Evolutionary conservation across 2,888 invertebrate species (phyloP).

Genomic region (Frankliniella intonsa): DNA sequence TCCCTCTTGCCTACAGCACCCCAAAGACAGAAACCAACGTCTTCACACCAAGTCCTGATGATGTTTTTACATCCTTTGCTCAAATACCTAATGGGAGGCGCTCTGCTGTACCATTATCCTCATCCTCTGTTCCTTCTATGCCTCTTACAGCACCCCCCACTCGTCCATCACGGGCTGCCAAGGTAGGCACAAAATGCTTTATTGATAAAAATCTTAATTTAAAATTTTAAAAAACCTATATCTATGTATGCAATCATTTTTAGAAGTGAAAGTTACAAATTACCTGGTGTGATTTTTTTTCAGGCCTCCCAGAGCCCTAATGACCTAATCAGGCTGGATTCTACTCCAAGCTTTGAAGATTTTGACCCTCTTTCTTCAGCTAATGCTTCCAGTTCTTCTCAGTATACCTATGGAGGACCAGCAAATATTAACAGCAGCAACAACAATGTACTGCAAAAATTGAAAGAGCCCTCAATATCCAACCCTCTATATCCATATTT

Average conservation of each 20-base stretch:
- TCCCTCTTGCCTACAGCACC: slow-evolving; percentile 20
- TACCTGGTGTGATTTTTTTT: background rate
- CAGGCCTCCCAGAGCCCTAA: slow-evolving; percentile 41
- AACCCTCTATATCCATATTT: slow-evolving; percentile 52
- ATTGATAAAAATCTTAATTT: too few relatives aligned
- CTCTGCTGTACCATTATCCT: background rate
- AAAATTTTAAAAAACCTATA: too few relatives aligned
- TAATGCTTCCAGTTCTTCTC: slow-evolving; percentile 53
- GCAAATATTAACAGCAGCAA: slow-evolving; percentile 31
- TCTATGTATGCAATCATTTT: too few relatives aligned
- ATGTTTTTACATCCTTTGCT: slow-evolving; percentile 3
- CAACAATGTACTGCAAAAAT: slow-evolving; percentile 38
- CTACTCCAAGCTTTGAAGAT: slow-evolving; percentile 61
- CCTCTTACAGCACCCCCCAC: background rate
- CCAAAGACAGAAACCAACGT: background rate
- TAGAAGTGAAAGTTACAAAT: too few relatives aligned
- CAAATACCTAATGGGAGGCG: background rate
- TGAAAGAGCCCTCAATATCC: slow-evolving; percentile 51
- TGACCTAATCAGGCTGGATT: slow-evolving; percentile 64
- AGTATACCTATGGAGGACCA: slow-evolving; percentile 39
- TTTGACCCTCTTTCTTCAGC: slow-evolving; percentile 61
- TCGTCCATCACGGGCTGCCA: background rate
- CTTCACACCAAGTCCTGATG: slow-evolving; percentile 9
- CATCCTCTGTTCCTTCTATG: slow-evolving; percentile 1
- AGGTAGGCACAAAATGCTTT: background rate